Base-by-base conservation (phyloP, 2,888 invertebrate genomes). In the Galeruca laticollis region DNA sequence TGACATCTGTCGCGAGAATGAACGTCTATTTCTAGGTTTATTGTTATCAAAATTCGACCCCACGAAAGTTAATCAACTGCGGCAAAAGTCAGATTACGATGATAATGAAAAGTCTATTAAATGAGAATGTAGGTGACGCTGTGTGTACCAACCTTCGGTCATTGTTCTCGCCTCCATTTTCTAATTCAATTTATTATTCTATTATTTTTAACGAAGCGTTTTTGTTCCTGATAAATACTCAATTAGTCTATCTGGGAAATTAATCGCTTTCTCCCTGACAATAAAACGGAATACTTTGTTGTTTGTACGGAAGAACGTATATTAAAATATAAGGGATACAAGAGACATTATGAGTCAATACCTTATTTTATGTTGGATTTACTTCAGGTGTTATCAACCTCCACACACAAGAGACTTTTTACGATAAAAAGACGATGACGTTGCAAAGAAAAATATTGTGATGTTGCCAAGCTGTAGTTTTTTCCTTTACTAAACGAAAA, bases 91-190 rank as follows among this genome's bases (percentile, higher is more conserved):
- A 80, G 80, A 84, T 83, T 84, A 83, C 80, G 82, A 79, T 79
- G 76, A 82, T 83, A 84, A 84, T 84, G 82, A 83, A 84, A 83
- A 83, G 83, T 83, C 83, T 84, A 84, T 84, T 84, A 83, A 82
- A 81, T 75, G 61, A 64, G 69, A 60, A 68, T 69, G 37, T 69
- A 72, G 70, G 70, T 70, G 72, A 66, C 69, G 71, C 65, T 67
- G 68, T 35, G 54, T 63, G 59, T 59, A 51, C 43, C 43, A 52
- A 54, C 65, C 54, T 68, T 66, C 60, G 40, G 37, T 21, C 67
- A 49, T 72, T 72, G 70, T 76, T 72, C 69, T 68, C 60, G 62
- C 52, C 68, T 69, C 65, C 69, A 70, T 69, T 71, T 77, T 78
- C 78, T 73, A 79, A 78, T 81, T 81, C 78, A 81, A 82, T 82